Conservation (phyloP, 1,140 invertebrate genomes). For the Cotesia typhae region DNA sequence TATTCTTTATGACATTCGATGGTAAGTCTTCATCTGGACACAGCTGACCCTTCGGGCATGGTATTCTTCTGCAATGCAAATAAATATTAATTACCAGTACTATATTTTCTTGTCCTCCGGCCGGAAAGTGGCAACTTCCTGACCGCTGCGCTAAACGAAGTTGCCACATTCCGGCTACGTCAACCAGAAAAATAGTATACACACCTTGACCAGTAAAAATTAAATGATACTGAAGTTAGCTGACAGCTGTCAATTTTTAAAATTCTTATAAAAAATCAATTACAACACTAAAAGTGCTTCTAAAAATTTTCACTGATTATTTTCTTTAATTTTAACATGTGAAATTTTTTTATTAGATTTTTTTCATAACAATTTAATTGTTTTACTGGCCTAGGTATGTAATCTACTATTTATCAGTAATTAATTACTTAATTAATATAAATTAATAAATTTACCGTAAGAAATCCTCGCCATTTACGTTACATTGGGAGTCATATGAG, state of each 20-base stretch:
- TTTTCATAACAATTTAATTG: too few relatives aligned
- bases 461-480: slow-evolving; percentile 85
- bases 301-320: too few relatives aligned
- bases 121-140: background rate
- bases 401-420: too few relatives aligned
- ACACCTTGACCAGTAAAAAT: background rate
- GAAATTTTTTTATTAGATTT: too few relatives aligned
- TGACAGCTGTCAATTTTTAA: too few relatives aligned
- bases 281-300: too few relatives aligned
- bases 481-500: slow-evolving; percentile 86
- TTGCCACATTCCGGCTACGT: too few relatives aligned
- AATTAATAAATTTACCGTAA: slow-evolving; percentile 65
- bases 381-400: too few relatives aligned
- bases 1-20: slow-evolving; percentile 82
- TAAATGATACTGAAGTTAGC: too few relatives aligned
- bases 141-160: too few relatives aligned
- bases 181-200: background rate
- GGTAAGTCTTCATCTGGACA: slow-evolving; percentile 89
- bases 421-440: background rate
- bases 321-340: too few relatives aligned
- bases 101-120: background rate
- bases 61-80: slow-evolving; percentile 73
- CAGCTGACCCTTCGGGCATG: slow-evolving; percentile 79
- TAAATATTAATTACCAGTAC: background rate
- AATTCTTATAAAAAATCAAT: too few relatives aligned